Base-by-base conservation (phyloP, 2,113 vertebrate genomes). In the Pterocles burchelli region DNA sequence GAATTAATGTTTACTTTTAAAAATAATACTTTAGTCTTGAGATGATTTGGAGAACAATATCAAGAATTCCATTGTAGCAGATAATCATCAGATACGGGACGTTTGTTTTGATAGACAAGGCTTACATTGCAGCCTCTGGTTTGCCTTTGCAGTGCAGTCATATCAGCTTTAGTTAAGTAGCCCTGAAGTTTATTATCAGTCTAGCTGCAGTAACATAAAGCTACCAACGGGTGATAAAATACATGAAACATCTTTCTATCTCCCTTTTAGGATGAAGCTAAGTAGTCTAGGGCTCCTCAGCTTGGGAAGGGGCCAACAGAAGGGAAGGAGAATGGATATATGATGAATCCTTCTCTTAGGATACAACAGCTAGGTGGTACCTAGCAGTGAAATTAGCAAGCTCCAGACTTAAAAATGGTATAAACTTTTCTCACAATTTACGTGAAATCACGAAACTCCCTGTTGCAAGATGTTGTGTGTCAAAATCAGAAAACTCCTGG, bases 31-130 rank as follows among this genome's bases (percentile, higher is more conserved):
- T 77, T 28, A 34, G 31, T 70, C 17, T 51, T 59, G 5, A 52
- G 79, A 54, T 36, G 11, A 7, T 88, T 74, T 61, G 49, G 33
- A 79, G 26, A 82, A 3, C 10, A 75, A 14, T 57, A 46, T 46
- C 15, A 65, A 88, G 52, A 46, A 9, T 52, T 75, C 11, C 25
- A 11, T 26, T 26, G 15, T 4, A 78, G 26, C 6, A 78, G 48
- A 54, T 0, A 0, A 45, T 11, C 16, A 49, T 13, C 21, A 87
- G 6, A 11, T 36, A 24, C 25, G 7, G 34, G 6, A 59, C 73
- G 29, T 6, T 28, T 68, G 3, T 48, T 73, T 82, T 41, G 7
- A 7, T 3, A 3, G 28, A 66, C 28, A 81, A 61, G 10, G 1
- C 74, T 87, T 73, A 49, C 18, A 14, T 34, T 57, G 13, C 11